Conservation (phyloP, 2,113 vertebrate species). For the Chionis minor region DNA sequence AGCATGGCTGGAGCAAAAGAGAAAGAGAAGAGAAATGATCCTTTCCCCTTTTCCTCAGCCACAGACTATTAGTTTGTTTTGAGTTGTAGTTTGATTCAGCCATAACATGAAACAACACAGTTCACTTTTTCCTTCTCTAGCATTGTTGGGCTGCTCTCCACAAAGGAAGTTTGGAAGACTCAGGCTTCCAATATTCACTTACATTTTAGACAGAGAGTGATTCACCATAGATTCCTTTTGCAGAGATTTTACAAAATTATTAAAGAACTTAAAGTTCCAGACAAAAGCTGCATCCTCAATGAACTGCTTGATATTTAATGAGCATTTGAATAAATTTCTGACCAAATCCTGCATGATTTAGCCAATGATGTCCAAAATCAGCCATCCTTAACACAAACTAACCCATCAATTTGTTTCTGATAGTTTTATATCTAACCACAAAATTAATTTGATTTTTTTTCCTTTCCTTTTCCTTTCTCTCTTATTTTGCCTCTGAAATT, state of each 20-base stretch:
- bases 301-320: neutral
- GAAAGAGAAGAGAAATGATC: neutral
- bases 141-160: neutral
- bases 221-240: neutral
- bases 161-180: neutral
- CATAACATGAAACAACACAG: neutral
- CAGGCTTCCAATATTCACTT: neutral
- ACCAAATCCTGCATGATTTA: neutral
- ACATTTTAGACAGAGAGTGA: neutral
- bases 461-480: neutral
- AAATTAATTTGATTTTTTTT: neutral
- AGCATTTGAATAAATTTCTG: neutral
- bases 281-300: neutral
- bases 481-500: neutral
- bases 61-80: neutral
- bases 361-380: neutral
- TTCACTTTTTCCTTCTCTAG: neutral
- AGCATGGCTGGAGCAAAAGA: rapidly evolving
- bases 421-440: neutral
- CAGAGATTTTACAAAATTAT: neutral
- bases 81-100: neutral
- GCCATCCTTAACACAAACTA: neutral
- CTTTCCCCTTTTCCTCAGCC: neutral
- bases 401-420: neutral
- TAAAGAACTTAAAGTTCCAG: neutral